These are phyloP conservation scores for Pogonomyrmex barbatus DNA, from an alignment of 1,140 invertebrate species.

Conservation along the genomic window DNA sequence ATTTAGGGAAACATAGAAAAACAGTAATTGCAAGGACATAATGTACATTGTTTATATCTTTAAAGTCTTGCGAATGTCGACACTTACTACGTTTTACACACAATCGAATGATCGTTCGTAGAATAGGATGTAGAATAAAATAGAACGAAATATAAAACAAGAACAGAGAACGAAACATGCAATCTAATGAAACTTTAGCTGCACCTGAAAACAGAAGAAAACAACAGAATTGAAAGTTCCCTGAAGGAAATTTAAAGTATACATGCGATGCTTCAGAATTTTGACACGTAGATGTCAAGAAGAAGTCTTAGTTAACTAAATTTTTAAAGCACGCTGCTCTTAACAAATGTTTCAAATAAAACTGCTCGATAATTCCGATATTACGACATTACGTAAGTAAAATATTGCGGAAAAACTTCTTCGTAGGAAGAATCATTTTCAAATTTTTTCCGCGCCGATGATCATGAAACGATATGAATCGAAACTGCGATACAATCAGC, in stretches of 20 bases:
- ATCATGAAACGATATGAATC: neutral
- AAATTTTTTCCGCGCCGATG: neutral
- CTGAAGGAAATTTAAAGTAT: neutral
- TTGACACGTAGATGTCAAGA: neutral
- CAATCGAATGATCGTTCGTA: neutral
- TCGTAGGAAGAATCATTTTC: neutral
- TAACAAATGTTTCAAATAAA: neutral
- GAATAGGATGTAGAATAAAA: neutral
- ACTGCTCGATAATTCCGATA: neutral
- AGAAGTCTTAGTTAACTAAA: slow-evolving; percentile 23
- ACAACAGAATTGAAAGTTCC: slow-evolving; percentile 14
- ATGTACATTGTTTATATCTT: neutral
- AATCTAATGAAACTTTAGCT: slow-evolving; percentile 3
- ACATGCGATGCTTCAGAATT: neutral
- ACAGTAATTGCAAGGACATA: neutral
- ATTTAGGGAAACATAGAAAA: neutral
- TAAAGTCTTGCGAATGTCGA: neutral
- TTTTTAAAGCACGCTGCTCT: neutral
- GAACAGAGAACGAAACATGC: neutral
- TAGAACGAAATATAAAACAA: neutral
- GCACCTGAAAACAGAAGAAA: neutral
- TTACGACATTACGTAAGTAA: neutral
- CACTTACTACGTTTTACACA: neutral
- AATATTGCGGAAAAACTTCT: neutral
- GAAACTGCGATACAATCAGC: neutral